These are phyloP conservation scores for Pachyseris speciosa DNA, from an alignment of 64 coral and sea anemone species.

Conservation along the genomic window DNA sequence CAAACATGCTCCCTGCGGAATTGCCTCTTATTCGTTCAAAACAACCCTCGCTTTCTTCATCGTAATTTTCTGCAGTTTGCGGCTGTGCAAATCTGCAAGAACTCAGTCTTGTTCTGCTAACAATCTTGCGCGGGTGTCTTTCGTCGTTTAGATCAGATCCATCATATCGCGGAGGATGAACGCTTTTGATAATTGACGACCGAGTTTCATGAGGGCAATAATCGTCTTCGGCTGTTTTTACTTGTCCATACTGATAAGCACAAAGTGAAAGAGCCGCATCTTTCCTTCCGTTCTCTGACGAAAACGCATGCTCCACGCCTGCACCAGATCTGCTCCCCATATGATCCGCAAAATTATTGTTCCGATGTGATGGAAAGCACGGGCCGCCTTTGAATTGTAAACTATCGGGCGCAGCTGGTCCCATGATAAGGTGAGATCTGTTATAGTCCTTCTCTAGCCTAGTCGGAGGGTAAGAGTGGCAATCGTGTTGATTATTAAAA, in stretches of 20 bases:
- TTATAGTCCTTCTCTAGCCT: neutral
- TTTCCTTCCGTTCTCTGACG: slow-evolving; percentile 12
- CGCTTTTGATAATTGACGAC: slow-evolving; percentile 5
- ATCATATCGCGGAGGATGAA: slow-evolving; percentile 1
- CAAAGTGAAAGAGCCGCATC: neutral
- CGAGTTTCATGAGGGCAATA: slow-evolving; percentile 13
- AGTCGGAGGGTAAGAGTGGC: neutral
- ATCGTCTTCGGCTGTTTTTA: slow-evolving; percentile 5
- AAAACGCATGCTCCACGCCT: neutral
- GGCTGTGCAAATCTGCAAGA: slow-evolving; percentile 46
- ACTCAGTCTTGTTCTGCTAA: slow-evolving; percentile 11
- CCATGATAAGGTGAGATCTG: neutral
- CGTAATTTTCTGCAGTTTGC: slow-evolving; percentile 12
- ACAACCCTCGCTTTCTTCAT: slow-evolving; percentile 10
- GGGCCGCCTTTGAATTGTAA: neutral
- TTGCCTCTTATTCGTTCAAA: slow-evolving; percentile 16
- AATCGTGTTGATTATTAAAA: neutral
- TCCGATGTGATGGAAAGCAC: neutral
- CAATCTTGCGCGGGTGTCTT: neutral
- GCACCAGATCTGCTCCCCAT: neutral
- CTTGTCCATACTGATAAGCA: slow-evolving; percentile 25
- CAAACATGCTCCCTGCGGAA: slow-evolving; percentile 60
- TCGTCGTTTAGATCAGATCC: neutral
- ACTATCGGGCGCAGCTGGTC: neutral
- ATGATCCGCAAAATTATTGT: neutral